Base-by-base conservation (phyloP, 2,797 vertebrate genomes). In the Manis javanica region DNA sequence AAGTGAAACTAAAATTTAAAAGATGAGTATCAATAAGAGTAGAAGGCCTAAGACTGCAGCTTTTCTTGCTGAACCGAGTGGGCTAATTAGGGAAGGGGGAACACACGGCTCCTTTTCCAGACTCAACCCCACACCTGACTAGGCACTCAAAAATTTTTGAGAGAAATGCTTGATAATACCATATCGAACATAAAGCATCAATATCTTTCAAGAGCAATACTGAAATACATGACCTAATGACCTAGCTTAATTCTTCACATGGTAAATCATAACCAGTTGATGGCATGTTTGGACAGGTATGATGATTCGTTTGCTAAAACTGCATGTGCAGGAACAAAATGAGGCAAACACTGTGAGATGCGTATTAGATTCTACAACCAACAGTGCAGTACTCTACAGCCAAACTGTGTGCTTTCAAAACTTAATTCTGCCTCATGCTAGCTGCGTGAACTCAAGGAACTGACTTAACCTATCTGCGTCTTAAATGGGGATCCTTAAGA, bases 1-100 rank as follows among this genome's bases (percentile, higher is more conserved):
- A 39, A 31, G 55, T 82, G 29, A 86, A 92, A 85, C 9, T 77
- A 78, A 85, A 82, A 69, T 8, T 90, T n/a, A 63, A 91, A 96
- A 31, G 42, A 31, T 51, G 59, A 78, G 66, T 57, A 68, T 18
- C 5, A 3, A 46, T 72, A 24, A 64, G 34, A 75, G 23, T 0
- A 86, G 63, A 66, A 66, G 26, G 14, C 9, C 21, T 7, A 4
- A 74, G 37, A 53, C 6, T 42, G 39, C 59, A 84, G 21, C 31
- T 69, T 39, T 19, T 49, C 61, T 77, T 42, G 59, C 15, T 77
- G 49, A 71, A n/a, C 24, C 53, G 82, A 55, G 29, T 2, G 12
- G 23, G n/a, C 57, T 15, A 2, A 59, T 18, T 42, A 9, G 24
- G 16, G 34, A 9, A 8, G 31, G 78, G 49, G 37, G 23, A 68